These are phyloP conservation scores for Eueremaeus valkanovi DNA, from an alignment of 2,888 invertebrate species.

Conservation along the genomic window DNA sequence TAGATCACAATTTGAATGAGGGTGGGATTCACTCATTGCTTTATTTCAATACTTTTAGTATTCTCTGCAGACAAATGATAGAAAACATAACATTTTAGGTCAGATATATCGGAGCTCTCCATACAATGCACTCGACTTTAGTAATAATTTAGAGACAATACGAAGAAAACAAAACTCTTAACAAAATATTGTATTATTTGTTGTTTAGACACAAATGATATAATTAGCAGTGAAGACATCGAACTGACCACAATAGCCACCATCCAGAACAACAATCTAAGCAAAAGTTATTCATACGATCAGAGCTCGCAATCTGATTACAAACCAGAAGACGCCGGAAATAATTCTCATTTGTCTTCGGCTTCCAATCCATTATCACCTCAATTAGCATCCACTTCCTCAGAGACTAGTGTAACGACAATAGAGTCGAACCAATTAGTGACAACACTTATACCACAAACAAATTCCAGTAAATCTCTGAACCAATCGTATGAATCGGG, in stretches of 20 bases:
- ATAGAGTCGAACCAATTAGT: not conserved
- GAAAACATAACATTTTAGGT: conserved; percentile 7
- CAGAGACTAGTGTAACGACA: not conserved
- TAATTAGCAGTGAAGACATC: not conserved
- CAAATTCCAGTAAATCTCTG: not conserved
- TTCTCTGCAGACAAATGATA: too few relatives aligned
- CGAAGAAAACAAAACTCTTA: not conserved
- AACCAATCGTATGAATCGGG: not conserved
- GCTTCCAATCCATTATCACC: not conserved
- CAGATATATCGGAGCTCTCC: not conserved
- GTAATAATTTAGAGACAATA: not conserved
- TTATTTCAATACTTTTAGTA: not conserved
- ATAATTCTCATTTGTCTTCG: not conserved
- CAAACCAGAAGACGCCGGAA: not conserved
- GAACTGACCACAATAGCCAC: conserved; percentile 9
- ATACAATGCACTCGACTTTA: not conserved
- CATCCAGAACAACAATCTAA: not conserved
- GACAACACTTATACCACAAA: not conserved
- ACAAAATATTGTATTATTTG: not conserved
- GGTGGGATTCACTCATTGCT: conserved; percentile 8
- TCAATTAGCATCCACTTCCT: not conserved
- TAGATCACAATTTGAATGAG: not conserved
- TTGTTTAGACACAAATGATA: not conserved
- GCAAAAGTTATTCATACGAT: conserved; percentile 2
- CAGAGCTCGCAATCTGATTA: not conserved